Conservation (phyloP, 2,113 vertebrate species). For the Phaethornis superciliosus region DNA sequence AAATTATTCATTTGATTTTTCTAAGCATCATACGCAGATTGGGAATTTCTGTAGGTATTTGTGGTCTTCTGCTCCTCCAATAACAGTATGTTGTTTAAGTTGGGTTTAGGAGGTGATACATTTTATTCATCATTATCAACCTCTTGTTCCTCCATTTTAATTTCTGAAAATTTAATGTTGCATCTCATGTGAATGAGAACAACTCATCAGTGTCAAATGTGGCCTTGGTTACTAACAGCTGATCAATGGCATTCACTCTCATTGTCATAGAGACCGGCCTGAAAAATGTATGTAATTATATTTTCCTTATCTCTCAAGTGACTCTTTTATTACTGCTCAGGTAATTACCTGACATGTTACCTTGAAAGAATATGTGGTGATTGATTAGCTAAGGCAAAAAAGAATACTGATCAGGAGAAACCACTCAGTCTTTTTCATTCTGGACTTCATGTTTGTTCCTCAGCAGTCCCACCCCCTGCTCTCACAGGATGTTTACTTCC, state of each 20-base stretch:
- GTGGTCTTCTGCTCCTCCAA: background rate
- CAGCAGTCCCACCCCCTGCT: background rate
- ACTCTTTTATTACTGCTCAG: slow-evolving; percentile 61
- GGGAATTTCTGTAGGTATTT: background rate
- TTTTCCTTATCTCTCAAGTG: slow-evolving; percentile 66
- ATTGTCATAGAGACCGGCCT: slow-evolving; percentile 68
- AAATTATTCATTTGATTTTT: background rate
- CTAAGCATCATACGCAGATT: background rate
- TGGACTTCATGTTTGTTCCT: background rate
- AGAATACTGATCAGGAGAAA: background rate
- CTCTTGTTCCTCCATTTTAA: slow-evolving; percentile 3
- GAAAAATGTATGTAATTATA: slow-evolving; percentile 61
- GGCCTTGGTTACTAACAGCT: slow-evolving; percentile 55
- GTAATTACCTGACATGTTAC: slow-evolving; percentile 67
- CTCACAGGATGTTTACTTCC: background rate
- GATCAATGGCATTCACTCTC: slow-evolving; percentile 53
- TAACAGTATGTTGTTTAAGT: background rate
- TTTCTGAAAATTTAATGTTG: slow-evolving; percentile 40
- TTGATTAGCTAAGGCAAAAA: slow-evolving; percentile 40
- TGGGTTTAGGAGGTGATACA: background rate
- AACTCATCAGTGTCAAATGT: background rate
- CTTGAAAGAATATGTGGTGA: slow-evolving; percentile 48
- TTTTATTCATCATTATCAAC: background rate
- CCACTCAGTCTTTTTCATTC: background rate
- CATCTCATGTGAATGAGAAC: slow-evolving; percentile 56